Conservation (phyloP, 2,797 vertebrate genomes). For the Gymnothorax reevesii region DNA sequence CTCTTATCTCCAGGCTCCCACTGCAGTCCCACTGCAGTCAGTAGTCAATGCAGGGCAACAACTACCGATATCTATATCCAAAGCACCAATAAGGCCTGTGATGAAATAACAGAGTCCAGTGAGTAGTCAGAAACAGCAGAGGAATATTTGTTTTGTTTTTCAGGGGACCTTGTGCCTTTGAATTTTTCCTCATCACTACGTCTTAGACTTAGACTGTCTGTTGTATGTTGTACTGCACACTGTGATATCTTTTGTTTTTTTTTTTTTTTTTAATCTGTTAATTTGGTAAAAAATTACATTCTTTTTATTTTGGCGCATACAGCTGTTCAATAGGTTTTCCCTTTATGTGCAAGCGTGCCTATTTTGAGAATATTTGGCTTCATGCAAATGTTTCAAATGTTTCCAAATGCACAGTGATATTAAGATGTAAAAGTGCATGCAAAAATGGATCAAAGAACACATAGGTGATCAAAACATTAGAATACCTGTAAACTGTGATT, state of each 20-base stretch:
- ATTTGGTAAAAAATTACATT: background rate
- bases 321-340: background rate
- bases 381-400: background rate
- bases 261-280: background rate
- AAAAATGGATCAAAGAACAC: background rate
- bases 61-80: background rate
- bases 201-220: background rate
- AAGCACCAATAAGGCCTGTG: background rate
- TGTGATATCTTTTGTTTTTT: background rate
- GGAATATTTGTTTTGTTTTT: background rate
- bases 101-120: background rate
- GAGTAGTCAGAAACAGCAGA: background rate
- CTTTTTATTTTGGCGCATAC: background rate
- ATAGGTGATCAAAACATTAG: no score
- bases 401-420: background rate
- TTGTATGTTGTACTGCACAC: background rate
- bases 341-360: background rate
- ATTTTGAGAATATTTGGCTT: background rate
- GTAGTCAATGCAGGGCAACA: background rate
- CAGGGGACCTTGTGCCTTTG: background rate
- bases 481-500: background rate
- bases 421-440: background rate
- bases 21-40: slow-evolving; percentile 14
- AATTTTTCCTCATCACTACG: background rate
- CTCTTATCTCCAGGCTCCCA: background rate